phyloP scores from a whole-genome alignment of 2,888 invertebrate species.

The Mesorhabditis belari region DNA sequence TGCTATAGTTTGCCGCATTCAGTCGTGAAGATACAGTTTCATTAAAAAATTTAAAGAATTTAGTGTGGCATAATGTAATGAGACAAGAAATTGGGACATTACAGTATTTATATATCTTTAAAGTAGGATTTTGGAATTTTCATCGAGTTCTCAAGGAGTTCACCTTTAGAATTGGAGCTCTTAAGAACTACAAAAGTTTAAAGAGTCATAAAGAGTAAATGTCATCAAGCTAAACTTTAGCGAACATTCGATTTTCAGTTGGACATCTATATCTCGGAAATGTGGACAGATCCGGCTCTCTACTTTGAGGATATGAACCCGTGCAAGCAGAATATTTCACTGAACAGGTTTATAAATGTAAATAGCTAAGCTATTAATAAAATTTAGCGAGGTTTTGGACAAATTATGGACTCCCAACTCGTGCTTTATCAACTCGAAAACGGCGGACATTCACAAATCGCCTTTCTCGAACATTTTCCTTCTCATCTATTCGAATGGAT shows the following conservation, averaged over 20 bases:
- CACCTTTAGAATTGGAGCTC: too few species aligned
- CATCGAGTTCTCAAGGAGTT: too few species aligned
- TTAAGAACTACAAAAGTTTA: too few species aligned
- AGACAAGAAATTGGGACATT: too few species aligned
- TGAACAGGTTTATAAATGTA: constrained; percentile 26
- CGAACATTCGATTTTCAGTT: constrained; percentile 46
- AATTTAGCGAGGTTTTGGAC: constrained; percentile 11
- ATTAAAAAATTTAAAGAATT: too few species aligned
- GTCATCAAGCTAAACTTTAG: too few species aligned
- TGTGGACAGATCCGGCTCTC: constrained; percentile 51
- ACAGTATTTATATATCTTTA: too few species aligned
- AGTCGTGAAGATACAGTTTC: too few species aligned
- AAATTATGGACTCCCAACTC: constrained; percentile 43
- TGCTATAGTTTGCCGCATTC: too few species aligned
- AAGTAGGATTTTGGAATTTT: background rate
- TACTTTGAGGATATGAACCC: constrained; percentile 46
- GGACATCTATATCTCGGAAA: constrained; percentile 53
- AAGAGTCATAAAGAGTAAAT: background rate
- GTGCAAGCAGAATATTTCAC: constrained; percentile 51
- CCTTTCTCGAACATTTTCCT: constrained; percentile 53
- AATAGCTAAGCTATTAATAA: background rate
- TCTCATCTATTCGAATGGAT: constrained; percentile 52
- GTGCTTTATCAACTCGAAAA: constrained; percentile 53
- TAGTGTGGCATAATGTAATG: too few species aligned
- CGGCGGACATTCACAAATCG: constrained; percentile 51